Conservation (phyloP, 2,113 vertebrate species). For the Beaufortia kweichowensis region DNA sequence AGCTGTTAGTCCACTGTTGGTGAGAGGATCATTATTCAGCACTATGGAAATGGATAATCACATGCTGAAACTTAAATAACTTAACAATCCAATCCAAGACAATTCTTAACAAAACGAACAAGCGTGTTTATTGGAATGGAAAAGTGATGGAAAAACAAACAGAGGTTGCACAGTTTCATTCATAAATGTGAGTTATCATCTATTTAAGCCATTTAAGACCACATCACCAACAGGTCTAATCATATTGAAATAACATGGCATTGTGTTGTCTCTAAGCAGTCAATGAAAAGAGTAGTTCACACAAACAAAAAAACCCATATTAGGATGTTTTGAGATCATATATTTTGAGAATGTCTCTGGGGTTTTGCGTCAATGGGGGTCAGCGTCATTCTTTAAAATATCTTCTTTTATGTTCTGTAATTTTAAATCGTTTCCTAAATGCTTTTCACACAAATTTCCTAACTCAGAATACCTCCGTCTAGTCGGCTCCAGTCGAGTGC, state of each 20-base stretch:
- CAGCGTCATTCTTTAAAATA: too few relatives aligned
- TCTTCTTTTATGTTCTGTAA: too few relatives aligned
- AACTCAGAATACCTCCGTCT: slow-evolving; percentile 17
- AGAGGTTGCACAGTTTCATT: not conserved
- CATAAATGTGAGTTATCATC: not conserved
- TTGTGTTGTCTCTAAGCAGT: too few relatives aligned
- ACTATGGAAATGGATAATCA: not conserved
- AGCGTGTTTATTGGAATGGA: not conserved
- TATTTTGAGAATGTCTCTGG: too few relatives aligned
- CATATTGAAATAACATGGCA: too few relatives aligned
- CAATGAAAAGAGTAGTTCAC: not conserved
- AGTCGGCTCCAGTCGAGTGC: not conserved
- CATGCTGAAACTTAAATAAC: not conserved
- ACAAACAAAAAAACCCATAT: too few relatives aligned
- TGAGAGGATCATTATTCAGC: not conserved
- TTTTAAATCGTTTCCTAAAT: too few relatives aligned
- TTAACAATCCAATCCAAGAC: not conserved
- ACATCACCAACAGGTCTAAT: not conserved
- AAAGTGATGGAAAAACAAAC: not conserved
- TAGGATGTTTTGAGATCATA: too few relatives aligned
- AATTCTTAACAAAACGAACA: not conserved
- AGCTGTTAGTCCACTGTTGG: not conserved
- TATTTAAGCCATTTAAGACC: slow-evolving; percentile 6
- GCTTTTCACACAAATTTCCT: too few relatives aligned
- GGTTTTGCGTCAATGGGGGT: too few relatives aligned